These are phyloP conservation scores for Hydra vulgaris DNA, from an alignment of 30 jellyfish, hydroid and myxozoan genomes.

Conservation along the genomic window DNA sequence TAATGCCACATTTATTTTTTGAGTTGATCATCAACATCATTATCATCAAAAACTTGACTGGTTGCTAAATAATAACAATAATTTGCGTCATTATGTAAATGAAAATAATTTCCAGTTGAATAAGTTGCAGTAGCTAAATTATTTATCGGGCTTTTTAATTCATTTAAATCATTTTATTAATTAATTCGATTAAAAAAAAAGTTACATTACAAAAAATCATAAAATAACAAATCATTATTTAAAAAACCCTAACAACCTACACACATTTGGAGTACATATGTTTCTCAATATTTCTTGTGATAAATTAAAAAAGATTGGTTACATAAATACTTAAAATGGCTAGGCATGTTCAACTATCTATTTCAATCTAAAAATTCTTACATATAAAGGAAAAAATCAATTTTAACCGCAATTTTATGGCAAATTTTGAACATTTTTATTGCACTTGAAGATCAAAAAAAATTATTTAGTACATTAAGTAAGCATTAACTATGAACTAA, in stretches of 20 bases:
- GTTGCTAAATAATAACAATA: neutral
- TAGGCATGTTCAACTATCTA: neutral
- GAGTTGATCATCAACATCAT: neutral
- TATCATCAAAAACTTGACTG: neutral
- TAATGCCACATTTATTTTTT: neutral
- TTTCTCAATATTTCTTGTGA: neutral
- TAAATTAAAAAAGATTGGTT: neutral
- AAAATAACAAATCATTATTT: neutral
- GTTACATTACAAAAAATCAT: neutral
- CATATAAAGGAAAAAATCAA: neutral
- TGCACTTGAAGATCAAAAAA: neutral
- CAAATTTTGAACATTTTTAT: neutral
- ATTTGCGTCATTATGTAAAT: neutral
- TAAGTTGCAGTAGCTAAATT: neutral
- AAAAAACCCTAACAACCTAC: neutral
- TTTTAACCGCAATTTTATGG: neutral
- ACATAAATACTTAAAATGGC: neutral
- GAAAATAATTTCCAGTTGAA: neutral
- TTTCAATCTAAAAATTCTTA: neutral
- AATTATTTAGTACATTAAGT: neutral
- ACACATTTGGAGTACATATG: neutral
- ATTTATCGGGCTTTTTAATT: neutral
- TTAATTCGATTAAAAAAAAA: neutral
- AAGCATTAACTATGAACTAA: neutral
- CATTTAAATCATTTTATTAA: neutral